phyloP scores from a whole-genome alignment of 2,888 invertebrate species.

The Augochlorella aurata region DNA sequence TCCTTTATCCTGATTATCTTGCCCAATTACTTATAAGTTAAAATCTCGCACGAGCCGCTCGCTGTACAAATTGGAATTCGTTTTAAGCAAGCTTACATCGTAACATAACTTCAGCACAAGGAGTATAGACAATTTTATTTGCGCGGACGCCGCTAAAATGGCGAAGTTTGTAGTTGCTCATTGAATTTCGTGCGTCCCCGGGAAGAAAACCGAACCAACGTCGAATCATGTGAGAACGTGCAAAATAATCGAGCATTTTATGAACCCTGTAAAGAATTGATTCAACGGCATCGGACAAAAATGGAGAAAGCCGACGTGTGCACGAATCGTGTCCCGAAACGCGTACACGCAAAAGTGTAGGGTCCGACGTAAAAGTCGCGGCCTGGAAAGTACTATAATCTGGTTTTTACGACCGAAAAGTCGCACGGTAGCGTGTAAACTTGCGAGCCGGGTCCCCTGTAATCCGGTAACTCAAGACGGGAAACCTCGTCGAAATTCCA shows the following conservation, averaged over 20 bases:
- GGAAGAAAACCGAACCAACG: neutral
- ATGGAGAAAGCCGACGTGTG: neutral
- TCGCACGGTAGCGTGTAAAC: constrained; percentile 35
- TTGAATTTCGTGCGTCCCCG: neutral
- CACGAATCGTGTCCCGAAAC: neutral
- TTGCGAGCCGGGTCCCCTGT: constrained; percentile 23
- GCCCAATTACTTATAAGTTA: too few species aligned
- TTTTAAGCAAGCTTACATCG: too few species aligned
- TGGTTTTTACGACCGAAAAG: constrained; percentile 25
- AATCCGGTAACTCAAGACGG: constrained; percentile 67
- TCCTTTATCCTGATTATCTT: too few species aligned
- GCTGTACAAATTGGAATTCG: too few species aligned
- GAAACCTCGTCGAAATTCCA: constrained; percentile 57
- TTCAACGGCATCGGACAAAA: neutral
- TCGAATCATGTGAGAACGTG: neutral
- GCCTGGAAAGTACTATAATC: constrained; percentile 26
- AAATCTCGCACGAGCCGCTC: too few species aligned
- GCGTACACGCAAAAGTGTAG: neutral
- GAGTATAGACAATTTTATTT: too few species aligned
- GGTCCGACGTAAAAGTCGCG: constrained; percentile 15
- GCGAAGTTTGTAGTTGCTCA: neutral
- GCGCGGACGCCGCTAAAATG: neutral
- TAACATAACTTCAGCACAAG: too few species aligned
- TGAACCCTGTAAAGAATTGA: neutral
- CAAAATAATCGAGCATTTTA: neutral